Base-by-base conservation (phyloP, 53 echinoderm and acorn worm genomes). In the Temnopleurus reevesii region DNA sequence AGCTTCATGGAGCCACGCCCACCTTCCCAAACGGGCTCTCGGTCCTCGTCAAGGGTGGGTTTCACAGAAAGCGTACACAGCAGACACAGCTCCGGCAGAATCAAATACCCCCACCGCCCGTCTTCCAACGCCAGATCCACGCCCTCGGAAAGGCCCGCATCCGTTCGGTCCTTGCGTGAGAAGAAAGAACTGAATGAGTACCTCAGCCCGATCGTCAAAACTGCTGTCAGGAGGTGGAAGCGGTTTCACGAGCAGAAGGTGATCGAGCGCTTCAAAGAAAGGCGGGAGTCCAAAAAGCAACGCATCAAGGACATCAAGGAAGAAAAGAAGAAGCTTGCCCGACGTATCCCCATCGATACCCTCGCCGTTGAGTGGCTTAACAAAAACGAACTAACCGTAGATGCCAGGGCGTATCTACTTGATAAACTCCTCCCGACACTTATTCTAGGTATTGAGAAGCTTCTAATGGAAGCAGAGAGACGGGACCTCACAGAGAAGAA, bases 241-340 rank as follows among this genome's bases (percentile, higher is more conserved):
- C 86, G 99, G n/a, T 99, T 98, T 55, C 99, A 98, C 47, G 99
- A 98, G 46, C 93, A 98, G 89, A 89, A 93, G 81, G 96, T 98
- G 17, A 91, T 94, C 4, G 99, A 98, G 81, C 90, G 91, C 34
- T 94, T 93, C 91, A 92, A 96, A 77, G 93, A 96, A 59, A 88
- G 95, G 56, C 92, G 91, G 28, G 87, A 94, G 24, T 85, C 55
- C 38, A 96, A 96, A 58, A 94, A 90, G 31, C 86, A 86, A 7
- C 91, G 90, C 15, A 77, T 99, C 5, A 89, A 94, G 43, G 79
- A 41, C 27, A 86, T 93, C 31, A 89, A 92, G 58, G 96, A 94
- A 55, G 99, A 99, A 35, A 99, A 99, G 79, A 71, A 92, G 56
- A 91, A 64, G 23, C 89, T 99, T 45, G 94, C 99, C 8, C 89